Evolutionary conservation across 1,140 invertebrate species (phyloP).

Genomic region (Neodiprion pinetum): DNA sequence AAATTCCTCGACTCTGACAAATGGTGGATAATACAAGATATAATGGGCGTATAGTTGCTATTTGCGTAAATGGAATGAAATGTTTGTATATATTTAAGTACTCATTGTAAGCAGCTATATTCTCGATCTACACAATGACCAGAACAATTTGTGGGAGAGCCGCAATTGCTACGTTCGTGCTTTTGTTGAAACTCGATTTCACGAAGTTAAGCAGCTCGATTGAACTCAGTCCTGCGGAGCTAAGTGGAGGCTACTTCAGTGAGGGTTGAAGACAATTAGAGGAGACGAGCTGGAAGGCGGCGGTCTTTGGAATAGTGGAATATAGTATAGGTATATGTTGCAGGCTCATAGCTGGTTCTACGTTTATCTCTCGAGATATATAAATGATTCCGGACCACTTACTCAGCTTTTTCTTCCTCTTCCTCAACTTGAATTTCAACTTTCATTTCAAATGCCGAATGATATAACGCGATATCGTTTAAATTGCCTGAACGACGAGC

Average conservation of each 20-base stretch:
- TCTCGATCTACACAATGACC: no score
- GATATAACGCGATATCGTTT: neutral
- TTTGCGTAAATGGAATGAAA: no score
- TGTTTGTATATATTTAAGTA: neutral
- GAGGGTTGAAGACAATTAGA: neutral
- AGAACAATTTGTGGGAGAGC: neutral
- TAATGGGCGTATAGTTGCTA: no score
- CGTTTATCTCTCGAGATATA: neutral
- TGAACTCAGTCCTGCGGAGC: neutral
- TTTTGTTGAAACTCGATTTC: constrained; percentile 1
- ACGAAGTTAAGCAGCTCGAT: neutral
- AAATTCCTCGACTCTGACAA: no score
- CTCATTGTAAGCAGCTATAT: neutral
- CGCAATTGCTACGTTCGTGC: neutral
- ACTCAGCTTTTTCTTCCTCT: neutral
- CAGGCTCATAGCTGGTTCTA: no score
- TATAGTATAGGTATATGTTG: neutral
- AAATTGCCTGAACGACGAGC: neutral
- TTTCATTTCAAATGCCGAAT: neutral
- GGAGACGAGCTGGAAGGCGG: neutral
- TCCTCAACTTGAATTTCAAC: neutral
- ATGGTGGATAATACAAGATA: no score
- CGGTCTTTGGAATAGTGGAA: neutral
- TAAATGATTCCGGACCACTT: neutral
- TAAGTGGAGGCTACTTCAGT: neutral